These are phyloP conservation scores for Ormyrus labotus DNA, from an alignment of 2,888 invertebrate species.

Conservation along the genomic window DNA sequence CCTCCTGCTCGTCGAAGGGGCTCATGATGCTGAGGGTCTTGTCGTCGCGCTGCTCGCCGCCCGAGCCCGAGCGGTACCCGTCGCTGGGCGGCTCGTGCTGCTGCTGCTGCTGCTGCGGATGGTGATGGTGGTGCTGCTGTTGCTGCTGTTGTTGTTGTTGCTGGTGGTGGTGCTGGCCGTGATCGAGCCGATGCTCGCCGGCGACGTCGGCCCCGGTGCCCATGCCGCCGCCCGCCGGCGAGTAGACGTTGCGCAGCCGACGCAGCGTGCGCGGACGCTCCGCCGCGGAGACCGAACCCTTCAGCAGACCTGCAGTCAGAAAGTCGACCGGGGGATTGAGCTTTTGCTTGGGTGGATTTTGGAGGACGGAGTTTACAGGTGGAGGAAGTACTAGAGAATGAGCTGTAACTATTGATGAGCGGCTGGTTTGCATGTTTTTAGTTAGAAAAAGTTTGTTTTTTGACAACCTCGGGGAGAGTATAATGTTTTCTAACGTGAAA, in stretches of 20 bases:
- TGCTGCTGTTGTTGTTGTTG: not conserved
- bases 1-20: slow-evolving; percentile 95
- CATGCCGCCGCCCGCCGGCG: slow-evolving; percentile 67
- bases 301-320: slow-evolving; percentile 83
- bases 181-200: slow-evolving; percentile 56
- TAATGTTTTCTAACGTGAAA: too few species aligned
- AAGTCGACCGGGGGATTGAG: too few species aligned
- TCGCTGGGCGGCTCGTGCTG: not conserved
- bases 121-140: not conserved
- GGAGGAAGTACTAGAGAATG: too few species aligned
- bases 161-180: slow-evolving; percentile 10
- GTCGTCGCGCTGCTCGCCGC: slow-evolving; percentile 68
- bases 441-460: too few species aligned
- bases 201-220: slow-evolving; percentile 71
- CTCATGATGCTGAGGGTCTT: slow-evolving; percentile 83
- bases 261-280: slow-evolving; percentile 87
- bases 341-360: too few species aligned
- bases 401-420: too few species aligned
- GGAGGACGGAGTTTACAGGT: too few species aligned
- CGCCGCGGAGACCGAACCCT: slow-evolving; percentile 85
- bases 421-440: too few species aligned
- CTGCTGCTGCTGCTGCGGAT: not conserved
- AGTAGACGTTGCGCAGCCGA: slow-evolving; percentile 86
- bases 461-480: too few species aligned
- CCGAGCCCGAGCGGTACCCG: not conserved